phyloP scores from a whole-genome alignment of 2,113 vertebrate species.

The Cochlearius cochlearius region DNA sequence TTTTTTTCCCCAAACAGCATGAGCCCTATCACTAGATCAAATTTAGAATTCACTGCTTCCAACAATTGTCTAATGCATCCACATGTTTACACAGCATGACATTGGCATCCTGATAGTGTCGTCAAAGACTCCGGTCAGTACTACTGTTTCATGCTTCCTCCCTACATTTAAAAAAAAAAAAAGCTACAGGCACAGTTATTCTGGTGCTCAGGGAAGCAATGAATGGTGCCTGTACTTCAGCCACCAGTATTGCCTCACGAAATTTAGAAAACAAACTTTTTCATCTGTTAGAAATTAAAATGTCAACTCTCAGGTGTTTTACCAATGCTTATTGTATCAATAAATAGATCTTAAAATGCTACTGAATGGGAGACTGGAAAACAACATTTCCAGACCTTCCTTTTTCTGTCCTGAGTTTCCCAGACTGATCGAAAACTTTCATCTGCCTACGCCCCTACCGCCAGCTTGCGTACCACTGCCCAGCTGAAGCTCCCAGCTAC shows the following conservation, averaged over 20 bases:
- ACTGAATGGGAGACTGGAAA: not conserved
- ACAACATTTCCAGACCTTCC: not conserved
- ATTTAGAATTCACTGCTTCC: slow-evolving; percentile 32
- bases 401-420: not conserved
- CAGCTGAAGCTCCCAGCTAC: not conserved
- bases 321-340: not conserved
- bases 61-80: slow-evolving; percentile 34
- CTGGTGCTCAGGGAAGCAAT: not conserved
- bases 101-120: not conserved
- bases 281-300: not conserved
- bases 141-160: not conserved
- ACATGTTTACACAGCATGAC: slow-evolving; percentile 42
- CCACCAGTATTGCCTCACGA: not conserved
- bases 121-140: not conserved
- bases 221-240: not conserved
- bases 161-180: not conserved
- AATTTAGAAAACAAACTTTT: not conserved
- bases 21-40: slow-evolving; percentile 38
- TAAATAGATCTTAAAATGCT: not conserved
- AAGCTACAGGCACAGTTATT: not conserved
- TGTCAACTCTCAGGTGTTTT: not conserved
- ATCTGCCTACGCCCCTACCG: not conserved
- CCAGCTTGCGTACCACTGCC: fast-evolving
- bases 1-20: not conserved
- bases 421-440: not conserved